phyloP scores from a whole-genome alignment of 2,888 invertebrate genomes.

The Agrilus cyanescens region DNA sequence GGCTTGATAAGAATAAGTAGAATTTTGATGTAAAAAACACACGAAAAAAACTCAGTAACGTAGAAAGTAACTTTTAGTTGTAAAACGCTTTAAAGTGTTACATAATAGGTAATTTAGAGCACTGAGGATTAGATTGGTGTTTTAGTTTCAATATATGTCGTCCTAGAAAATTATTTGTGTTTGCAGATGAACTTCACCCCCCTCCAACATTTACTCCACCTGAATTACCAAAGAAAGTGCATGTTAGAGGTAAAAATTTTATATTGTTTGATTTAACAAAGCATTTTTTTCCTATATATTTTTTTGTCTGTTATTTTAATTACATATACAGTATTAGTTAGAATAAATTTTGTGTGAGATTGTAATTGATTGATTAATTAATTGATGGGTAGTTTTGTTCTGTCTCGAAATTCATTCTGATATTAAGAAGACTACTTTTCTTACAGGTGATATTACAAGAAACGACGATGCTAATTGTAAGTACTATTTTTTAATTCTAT shows the following conservation, averaged over 20 bases:
- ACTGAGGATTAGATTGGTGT: neutral
- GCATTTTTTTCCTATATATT: neutral
- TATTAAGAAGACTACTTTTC: conserved; percentile 18
- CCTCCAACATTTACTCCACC: conserved; percentile 97
- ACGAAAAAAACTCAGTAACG: too few relatives aligned
- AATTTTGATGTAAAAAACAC: too few relatives aligned
- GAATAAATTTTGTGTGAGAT: too few relatives aligned
- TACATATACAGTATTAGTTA: neutral
- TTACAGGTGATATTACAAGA: conserved; percentile 64
- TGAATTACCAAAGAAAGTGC: conserved; percentile 98
- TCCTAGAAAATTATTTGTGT: too few relatives aligned
- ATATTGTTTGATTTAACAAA: conserved; percentile 1
- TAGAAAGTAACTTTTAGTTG: too few relatives aligned
- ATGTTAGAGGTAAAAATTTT: conserved; percentile 70
- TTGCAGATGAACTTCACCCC: conserved; percentile 93
- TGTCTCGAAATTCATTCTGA: neutral
- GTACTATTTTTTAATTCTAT: conserved; percentile 29
- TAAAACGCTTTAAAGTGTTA: neutral
- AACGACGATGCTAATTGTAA: conserved; percentile 66
- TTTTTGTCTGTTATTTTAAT: neutral
- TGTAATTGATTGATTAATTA: too few relatives aligned
- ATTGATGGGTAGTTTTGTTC: neutral
- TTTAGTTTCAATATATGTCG: too few relatives aligned
- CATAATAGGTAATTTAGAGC: conserved; percentile 1
- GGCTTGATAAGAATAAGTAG: too few relatives aligned